phyloP scores from a whole-genome alignment of 2,888 invertebrate genomes.

The Drosophila anomalipes region DNA sequence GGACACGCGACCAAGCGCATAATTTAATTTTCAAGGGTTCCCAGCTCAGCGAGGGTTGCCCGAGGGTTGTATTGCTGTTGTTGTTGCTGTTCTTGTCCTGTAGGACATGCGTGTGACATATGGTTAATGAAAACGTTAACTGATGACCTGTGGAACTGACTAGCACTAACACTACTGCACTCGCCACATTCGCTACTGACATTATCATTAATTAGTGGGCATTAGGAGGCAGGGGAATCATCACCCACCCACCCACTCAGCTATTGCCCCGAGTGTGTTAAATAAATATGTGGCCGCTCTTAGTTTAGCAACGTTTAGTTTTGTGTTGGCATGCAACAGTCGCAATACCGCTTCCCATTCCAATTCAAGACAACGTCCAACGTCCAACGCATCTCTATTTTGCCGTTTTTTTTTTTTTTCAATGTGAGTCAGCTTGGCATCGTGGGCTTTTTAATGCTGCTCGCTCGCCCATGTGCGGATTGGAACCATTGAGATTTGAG shows the following conservation, averaged over 20 bases:
- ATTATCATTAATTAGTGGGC: conserved; percentile 63
- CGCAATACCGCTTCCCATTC: conserved; percentile 14
- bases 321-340: conserved; percentile 71
- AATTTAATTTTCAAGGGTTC: conserved; percentile 75
- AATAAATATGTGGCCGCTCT: conserved; percentile 39
- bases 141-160: conserved; percentile 60
- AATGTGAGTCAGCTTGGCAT: conserved; percentile 58
- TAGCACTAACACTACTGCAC: conserved; percentile 1
- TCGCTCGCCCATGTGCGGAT: conserved; percentile 67
- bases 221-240: conserved; percentile 30
- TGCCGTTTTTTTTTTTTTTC: conserved; percentile 2
- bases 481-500: conserved; percentile 21
- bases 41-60: conserved; percentile 36
- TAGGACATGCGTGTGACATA: conserved; percentile 78
- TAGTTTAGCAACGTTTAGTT: conserved; percentile 64
- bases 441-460: conserved; percentile 57
- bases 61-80: conserved; percentile 3
- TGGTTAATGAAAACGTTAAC: conserved; percentile 81
- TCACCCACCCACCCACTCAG: conserved; percentile 1
- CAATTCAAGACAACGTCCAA: conserved; percentile 24
- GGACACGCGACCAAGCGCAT: conserved; percentile 78
- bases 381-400: conserved; percentile 71
- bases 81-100: conserved; percentile 15
- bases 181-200: conserved; percentile 36
- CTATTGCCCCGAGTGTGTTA: conserved; percentile 19